These are phyloP conservation scores for Alethe castanea DNA, from an alignment of 2,113 vertebrate genomes.

Conservation along the genomic window DNA sequence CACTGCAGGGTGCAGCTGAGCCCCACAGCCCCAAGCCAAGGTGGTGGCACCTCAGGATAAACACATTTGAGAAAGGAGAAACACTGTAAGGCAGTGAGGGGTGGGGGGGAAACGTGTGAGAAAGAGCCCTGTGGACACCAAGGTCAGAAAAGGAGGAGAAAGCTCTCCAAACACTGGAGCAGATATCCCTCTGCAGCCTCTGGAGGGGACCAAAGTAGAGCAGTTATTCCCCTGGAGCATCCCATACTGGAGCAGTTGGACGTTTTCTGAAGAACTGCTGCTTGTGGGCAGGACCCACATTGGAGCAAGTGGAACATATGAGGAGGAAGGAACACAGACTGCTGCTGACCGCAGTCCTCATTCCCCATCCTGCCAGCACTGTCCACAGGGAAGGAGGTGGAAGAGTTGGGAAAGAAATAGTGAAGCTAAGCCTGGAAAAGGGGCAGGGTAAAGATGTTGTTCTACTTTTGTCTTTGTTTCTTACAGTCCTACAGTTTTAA, in stretches of 20 bases:
- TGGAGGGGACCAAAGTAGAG: neutral
- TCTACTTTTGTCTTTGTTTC: neutral
- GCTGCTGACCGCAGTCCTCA: neutral
- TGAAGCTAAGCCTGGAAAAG: neutral
- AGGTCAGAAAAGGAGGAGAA: neutral
- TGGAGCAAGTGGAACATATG: neutral
- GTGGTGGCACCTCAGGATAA: neutral
- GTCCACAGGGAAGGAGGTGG: accelerated
- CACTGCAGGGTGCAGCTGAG: neutral
- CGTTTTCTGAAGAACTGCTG: neutral
- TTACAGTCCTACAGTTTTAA: neutral
- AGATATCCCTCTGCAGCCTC: neutral
- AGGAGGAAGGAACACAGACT: neutral
- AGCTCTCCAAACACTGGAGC: neutral
- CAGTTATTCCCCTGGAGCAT: neutral
- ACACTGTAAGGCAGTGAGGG: neutral
- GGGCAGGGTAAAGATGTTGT: accelerated
- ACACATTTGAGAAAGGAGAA: neutral
- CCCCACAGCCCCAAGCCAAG: no score
- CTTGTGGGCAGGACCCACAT: neutral
- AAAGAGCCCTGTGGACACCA: neutral
- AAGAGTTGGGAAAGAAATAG: neutral
- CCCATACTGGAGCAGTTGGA: neutral
- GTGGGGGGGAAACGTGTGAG: accelerated
- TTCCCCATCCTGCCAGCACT: neutral